phyloP scores from a whole-genome alignment of 2,888 invertebrate genomes.

The Choristoneura rosaceana region DNA sequence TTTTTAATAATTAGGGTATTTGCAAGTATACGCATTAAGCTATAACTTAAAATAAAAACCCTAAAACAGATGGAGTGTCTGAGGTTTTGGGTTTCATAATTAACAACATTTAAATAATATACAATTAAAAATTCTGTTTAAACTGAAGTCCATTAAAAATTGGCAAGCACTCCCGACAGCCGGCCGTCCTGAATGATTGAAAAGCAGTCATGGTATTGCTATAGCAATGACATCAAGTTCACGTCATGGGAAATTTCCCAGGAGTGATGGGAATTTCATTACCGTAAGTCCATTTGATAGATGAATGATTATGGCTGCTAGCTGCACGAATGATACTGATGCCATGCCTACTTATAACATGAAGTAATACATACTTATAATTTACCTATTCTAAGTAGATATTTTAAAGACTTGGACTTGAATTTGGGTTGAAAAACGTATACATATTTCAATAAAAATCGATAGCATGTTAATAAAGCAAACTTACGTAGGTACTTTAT shows the following conservation, averaged over 20 bases:
- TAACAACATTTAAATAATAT: not conserved
- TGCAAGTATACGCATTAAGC: too few species aligned
- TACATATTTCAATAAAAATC: not conserved
- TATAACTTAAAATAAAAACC: too few species aligned
- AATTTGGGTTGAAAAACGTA: not conserved
- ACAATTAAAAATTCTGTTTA: conserved; percentile 15
- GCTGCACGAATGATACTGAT: conserved; percentile 52
- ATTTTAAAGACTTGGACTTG: not conserved
- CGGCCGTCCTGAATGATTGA: conserved; percentile 57
- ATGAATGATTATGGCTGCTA: conserved; percentile 64
- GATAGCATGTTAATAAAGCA: not conserved
- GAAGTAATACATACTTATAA: too few species aligned
- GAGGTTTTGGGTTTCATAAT: too few species aligned
- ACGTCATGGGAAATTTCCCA: conserved; percentile 79
- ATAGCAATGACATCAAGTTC: conserved; percentile 54
- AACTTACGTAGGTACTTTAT: not conserved
- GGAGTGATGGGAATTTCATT: conserved; percentile 79
- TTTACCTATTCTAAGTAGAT: not conserved
- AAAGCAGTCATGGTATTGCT: conserved; percentile 53
- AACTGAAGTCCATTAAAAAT: conserved; percentile 28
- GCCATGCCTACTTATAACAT: conserved; percentile 43
- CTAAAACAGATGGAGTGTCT: too few species aligned
- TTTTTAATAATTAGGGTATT: too few species aligned
- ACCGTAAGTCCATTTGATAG: conserved; percentile 71
- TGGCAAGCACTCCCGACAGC: conserved; percentile 17